A percentile compares a stretch with the other conserved stretches of the same genome.
Conservation (phyloP, 1,140 invertebrate genomes). For the Leptinotarsa texana region DNA sequence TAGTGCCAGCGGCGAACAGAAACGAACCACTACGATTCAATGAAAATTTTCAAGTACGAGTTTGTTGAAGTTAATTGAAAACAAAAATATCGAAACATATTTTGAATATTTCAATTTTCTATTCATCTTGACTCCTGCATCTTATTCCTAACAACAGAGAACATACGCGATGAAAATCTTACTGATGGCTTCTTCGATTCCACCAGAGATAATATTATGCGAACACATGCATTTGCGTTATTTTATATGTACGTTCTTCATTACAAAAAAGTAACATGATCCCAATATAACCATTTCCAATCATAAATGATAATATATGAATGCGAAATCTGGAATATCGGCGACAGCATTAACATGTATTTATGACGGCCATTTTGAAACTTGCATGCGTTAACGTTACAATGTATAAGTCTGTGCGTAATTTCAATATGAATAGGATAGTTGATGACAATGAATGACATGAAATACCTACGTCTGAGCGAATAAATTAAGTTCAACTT, state of each 20-base stretch:
- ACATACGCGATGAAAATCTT: neutral
- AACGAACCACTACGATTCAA: too few relatives aligned
- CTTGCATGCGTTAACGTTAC: constrained; percentile 8
- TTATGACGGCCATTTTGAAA: constrained; percentile 16
- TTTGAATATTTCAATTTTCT: too few relatives aligned
- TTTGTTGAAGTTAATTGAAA: too few relatives aligned
- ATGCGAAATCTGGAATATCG: neutral
- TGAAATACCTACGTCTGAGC: constrained; percentile 12
- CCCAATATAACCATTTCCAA: neutral
- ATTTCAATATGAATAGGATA: constrained; percentile 22
- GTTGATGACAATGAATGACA: constrained; percentile 25
- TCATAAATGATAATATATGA: constrained; percentile 2
- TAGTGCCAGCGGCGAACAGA: too few relatives aligned
- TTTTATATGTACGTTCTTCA: neutral
- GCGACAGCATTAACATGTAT: constrained; percentile 8
- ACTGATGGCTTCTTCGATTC: neutral
- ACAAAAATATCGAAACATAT: too few relatives aligned
- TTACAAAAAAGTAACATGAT: constrained; percentile 2
- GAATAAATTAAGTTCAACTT: neutral
- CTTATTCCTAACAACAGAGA: too few relatives aligned
- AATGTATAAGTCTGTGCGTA: neutral
- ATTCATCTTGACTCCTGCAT: too few relatives aligned
- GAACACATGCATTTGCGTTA: neutral
- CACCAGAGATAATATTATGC: neutral
- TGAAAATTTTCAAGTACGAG: too few relatives aligned